Evolutionary conservation across 1,140 invertebrate genomes (phyloP), one percentile per base, ranked within the genome.

Genomic region (Dysdera silvatica): DNA sequence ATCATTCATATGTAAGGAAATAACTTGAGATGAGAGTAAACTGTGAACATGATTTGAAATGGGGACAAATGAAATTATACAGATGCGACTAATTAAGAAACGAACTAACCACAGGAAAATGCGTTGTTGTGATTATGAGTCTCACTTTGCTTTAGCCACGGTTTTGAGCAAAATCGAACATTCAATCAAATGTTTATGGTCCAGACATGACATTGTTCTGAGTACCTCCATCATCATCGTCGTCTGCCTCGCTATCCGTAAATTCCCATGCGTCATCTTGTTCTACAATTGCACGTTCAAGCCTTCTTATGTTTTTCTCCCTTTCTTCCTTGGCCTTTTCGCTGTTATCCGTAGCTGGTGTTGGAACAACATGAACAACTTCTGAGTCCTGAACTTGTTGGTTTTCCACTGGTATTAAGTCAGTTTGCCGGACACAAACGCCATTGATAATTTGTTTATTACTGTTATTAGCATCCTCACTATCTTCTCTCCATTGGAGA

Each of bases 401-500:
- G 45, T 32, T 60, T 57, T 18, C 53, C 37, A 48, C 58, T 48
- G 67, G 65, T 16, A 48, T 58, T 48, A 51, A 67, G 61, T 54
- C 62, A 20, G 69, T 75, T 59, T 88, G 86, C 86, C 91, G 90
- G 1, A 93, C 88, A 73, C 90, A 93, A 18, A 93, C 89, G 4
- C 90, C 89, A 70, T 93, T 93, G 66, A 92, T 93, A 64, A 92
- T 90, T 52, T 61, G 57, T n/a, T 26, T 57, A 4, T 20, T 28
- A 24, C 32, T 20, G 8, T 18, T 12, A 2, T 45, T 31, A 20
- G 33, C n/a, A 7, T 32, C 85, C 74, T 91, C 88, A 7, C 45
- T 28, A 24, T 58, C 48, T 45, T 61, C 55, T 26, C 48, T 53
- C 4, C 49, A 20, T 7, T 14, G 12, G 7, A 55, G 16, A 28